Evolutionary conservation across 2,888 invertebrate species (phyloP).

Genomic region (Portevinia maculata): DNA sequence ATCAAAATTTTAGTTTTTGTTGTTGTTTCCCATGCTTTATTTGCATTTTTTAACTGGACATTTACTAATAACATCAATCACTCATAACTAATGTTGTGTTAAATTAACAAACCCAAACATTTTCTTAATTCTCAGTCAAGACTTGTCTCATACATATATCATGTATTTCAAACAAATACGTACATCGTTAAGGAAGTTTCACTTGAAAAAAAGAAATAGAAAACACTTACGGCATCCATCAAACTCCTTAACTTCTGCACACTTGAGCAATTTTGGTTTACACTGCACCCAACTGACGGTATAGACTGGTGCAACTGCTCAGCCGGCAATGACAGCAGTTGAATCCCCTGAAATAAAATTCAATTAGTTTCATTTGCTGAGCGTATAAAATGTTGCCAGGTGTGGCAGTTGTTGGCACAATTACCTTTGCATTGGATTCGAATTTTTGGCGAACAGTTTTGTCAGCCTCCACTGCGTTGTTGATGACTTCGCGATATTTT

Average conservation of each 20-base stretch:
- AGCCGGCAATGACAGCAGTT: slow-evolving; percentile 90
- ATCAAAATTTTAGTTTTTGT: too few species aligned
- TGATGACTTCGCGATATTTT: slow-evolving; percentile 96
- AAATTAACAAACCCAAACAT: too few species aligned
- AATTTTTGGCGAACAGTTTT: slow-evolving; percentile 94
- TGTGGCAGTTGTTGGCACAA: too few species aligned
- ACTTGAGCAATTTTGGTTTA: slow-evolving; percentile 85
- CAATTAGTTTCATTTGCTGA: not conserved
- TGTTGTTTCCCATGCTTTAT: too few species aligned
- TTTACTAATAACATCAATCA: too few species aligned
- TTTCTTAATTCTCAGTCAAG: too few species aligned
- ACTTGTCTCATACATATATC: too few species aligned
- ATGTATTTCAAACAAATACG: too few species aligned
- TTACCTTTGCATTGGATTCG: slow-evolving; percentile 85
- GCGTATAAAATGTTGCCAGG: not conserved
- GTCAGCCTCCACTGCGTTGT: slow-evolving; percentile 93
- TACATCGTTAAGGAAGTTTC: too few species aligned
- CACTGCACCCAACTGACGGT: slow-evolving; percentile 86
- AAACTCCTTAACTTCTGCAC: slow-evolving; percentile 88
- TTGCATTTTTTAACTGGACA: too few species aligned
- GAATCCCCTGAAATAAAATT: slow-evolving; percentile 86
- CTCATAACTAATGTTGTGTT: too few species aligned
- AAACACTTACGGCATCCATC: slow-evolving; percentile 87
- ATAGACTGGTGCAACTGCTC: slow-evolving; percentile 88
- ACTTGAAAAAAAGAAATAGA: too few species aligned